These are phyloP conservation scores for Hypocryptadius cinnamomeus DNA, from an alignment of 2,113 vertebrate genomes.

Conservation along the genomic window DNA sequence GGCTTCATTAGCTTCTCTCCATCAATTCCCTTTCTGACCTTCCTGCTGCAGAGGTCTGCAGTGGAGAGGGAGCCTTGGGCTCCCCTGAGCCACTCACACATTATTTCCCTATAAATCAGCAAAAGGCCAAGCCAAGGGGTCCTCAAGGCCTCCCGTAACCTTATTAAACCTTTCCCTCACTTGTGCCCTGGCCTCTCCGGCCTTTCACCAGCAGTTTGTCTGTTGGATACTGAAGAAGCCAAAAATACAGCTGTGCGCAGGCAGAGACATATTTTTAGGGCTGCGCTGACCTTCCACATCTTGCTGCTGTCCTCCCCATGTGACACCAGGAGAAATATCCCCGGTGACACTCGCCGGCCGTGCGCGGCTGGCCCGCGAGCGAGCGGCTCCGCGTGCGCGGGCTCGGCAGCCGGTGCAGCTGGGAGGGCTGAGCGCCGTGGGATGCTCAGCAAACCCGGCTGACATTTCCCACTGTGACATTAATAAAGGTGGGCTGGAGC, in stretches of 20 bases:
- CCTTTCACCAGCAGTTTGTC: background rate
- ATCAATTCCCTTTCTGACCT: background rate
- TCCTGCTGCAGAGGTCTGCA: background rate
- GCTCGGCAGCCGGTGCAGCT: background rate
- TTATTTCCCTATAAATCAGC: background rate
- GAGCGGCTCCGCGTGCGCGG: background rate
- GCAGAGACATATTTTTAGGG: background rate
- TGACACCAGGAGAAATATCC: background rate
- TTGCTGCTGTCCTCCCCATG: background rate
- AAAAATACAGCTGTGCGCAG: rapidly evolving
- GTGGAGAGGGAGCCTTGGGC: background rate
- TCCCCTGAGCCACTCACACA: background rate
- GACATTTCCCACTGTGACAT: background rate
- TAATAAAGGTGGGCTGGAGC: background rate
- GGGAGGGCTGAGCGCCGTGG: background rate
- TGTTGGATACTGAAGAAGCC: background rate
- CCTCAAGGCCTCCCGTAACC: background rate
- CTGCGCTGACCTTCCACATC: background rate
- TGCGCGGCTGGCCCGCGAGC: rapidly evolving
- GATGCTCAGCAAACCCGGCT: background rate
- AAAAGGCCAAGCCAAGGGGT: background rate
- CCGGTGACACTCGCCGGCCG: background rate
- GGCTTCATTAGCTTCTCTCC: background rate
- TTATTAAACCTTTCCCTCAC: background rate
- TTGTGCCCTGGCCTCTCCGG: background rate